Evolutionary conservation across 2,113 vertebrate species (phyloP), one percentile per base, ranked within the genome.

Genomic region (Rissa tridactyla): DNA sequence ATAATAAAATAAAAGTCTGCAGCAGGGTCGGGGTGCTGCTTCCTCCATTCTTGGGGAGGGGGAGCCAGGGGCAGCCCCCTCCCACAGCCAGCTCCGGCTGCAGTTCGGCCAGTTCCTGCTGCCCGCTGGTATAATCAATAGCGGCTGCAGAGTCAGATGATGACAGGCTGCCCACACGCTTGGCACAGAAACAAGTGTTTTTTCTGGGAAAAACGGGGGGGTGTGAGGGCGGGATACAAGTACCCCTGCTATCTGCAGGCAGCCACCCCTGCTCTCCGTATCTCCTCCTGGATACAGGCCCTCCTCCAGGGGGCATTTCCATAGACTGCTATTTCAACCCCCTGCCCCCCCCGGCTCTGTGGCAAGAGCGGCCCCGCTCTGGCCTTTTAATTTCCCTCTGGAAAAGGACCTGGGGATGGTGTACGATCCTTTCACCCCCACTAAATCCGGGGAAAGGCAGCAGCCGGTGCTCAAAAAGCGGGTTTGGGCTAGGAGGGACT

Each of bases 381-480:
- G 8, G 30, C 52, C 52, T 70, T 49, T 55, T 46, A 16, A 71
- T 18, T 19, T n/a, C 42, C 46, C 46, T 47, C 51, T 64, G 46
- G n/a, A 92, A 94, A 88, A 40, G 29, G 38, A 10, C 47, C 22
- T 13, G 34, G 38, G 34, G 29, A 46, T 0, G 9, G 42, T 0
- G 12, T 27, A 57, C 2, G 8, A 68, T 15, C 0, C 3, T 38
- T 90, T 77, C 11, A 66, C 20, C n/a, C 34, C 32, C 2, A 1
- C 19, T 36, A 47, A 81, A 92, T 27, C 3, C 5, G 1, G 36
- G 61, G 36, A 60, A 29, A 58, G 9, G 38, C n/a, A 57, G 58
- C 21, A 66, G 86, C 11, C 0, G 0, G 38, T 10, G 14, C n/a
- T 70, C 3, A 3, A 57, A 81, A 52, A 76, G 60, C 1, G 2